phyloP scores from a whole-genome alignment of 2,888 invertebrate species.

The Pasiphila rectangulata region DNA sequence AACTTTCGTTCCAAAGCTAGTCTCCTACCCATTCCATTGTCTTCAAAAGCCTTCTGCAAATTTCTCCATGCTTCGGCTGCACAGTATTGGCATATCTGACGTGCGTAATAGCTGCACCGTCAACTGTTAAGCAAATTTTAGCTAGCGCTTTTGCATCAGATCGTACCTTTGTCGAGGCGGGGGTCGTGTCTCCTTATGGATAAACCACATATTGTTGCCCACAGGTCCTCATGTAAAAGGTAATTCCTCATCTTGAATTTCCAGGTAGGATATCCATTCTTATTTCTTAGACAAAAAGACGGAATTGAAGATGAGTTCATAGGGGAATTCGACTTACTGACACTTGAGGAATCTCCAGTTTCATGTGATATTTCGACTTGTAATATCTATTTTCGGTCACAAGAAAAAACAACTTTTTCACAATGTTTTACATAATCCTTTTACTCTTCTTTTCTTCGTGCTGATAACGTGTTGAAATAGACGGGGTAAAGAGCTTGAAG shows the following conservation, averaged over 20 bases:
- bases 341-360: too few relatives aligned
- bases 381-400: too few relatives aligned
- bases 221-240: conserved; percentile 20
- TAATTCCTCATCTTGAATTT: conserved; percentile 4
- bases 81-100: conserved; percentile 14
- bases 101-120: conserved; percentile 8
- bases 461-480: neutral
- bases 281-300: neutral
- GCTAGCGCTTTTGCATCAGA: conserved; percentile 19
- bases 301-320: neutral
- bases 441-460: neutral
- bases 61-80: conserved; percentile 22
- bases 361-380: too few relatives aligned
- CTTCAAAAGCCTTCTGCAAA: conserved; percentile 23
- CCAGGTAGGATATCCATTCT: neutral
- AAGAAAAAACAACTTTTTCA: neutral
- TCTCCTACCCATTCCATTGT: conserved; percentile 9
- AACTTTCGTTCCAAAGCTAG: neutral
- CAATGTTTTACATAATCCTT: neutral
- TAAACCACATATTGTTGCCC: conserved; percentile 6
- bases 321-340: too few relatives aligned
- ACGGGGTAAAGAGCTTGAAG: too few relatives aligned
- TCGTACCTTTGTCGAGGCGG: neutral
- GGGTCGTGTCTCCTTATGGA: neutral
- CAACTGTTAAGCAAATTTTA: conserved; percentile 21